Base-by-base conservation (phyloP, 1,140 invertebrate species). In the Bombus soroeensis region DNA sequence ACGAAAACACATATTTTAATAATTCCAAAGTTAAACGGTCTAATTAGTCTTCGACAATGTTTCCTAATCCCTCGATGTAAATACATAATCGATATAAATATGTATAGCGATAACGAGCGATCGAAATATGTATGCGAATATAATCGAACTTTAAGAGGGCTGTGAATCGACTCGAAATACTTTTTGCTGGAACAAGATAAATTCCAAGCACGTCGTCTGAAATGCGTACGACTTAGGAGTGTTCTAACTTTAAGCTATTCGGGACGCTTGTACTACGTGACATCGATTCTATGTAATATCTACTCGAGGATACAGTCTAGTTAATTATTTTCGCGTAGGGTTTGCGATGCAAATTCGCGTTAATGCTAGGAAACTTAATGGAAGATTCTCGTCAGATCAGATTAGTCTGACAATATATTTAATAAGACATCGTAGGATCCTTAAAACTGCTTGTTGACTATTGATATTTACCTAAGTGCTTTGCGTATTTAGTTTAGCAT, bases 221-320 rank as follows among this genome's bases (percentile, higher is more conserved):
- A 47, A 83, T 43, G 79, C 10, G 32, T 66, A 34, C 71, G 59
- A 75, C 39, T 66, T 76, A 32, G 41, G 62, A 76, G 39, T n/a
- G 39, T 72, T 79, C 15, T 9, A 47, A 41, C 22, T 84, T 71
- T 28, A 41, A 43, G 25, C 53, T 71, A 57, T 74, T 81, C 80
- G 71, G 34, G n/a, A 37, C 32, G 39, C 57, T n/a, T 47, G 78
- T 9, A 18, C 47, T 71, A 81, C 78, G 66, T 71, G 43, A 71
- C 78, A 37, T 39, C 15, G 64, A 28, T 5, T 9, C 47, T 81
- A 2, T 34, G 78, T 68, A 53, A 80, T 80, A 41, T 70, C 25
- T 28, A 9, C 12, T 39, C 6, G 41, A 34, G 18, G n/a, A 34
- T 25, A 34, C 28, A 22, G 28, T 25, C 6, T 3, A 22, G 43